Evolutionary conservation across 2,888 invertebrate species (phyloP), one percentile per base, ranked within the genome.

Genomic region (Anagyrus pseudococci): DNA sequence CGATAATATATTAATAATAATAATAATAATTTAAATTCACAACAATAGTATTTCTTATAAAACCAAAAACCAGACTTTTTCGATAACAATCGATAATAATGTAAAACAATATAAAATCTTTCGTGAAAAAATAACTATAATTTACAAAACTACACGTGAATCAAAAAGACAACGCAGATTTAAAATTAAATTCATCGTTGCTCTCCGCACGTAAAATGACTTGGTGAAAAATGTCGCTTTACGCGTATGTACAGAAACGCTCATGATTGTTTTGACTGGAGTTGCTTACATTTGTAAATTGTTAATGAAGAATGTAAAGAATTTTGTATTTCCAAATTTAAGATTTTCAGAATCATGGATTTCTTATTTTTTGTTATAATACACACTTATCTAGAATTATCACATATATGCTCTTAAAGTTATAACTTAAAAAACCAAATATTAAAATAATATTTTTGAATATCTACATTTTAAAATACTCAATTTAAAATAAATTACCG

Each of bases 21-120:
- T 55, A 17, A 60, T 62, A 62, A 65, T 66, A 63, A 63, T 67
- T 67, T 58, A 48, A 66, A 57, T 66, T 60, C 33, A 56, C 46
- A 67, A 67, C 66, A 67, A 66, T 58, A 58, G 53, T 63, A 66
- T 64, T 61, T 62, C 25, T 63, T 53, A 61, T 55, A 54, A 67
- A 64, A 50, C 55, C 52, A 64, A 44, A 66, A 62, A 60, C 55
- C 60, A 63, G 50, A 58, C 48, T 61, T 63, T 58, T 33, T 58
- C 20, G 46, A 62, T 56, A 64, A 67, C 66, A 64, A 58, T 63
- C 29, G 47, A 57, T 54, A 66, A 59, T 56, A 26, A 58, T 63
- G 33, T 62, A 58, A 67, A 67, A 67, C 63, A 67, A 63, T 57
- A 63, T 64, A 62, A 25, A 67, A 62, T 66, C 63, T 61, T 52